Evolutionary conservation across 2,113 vertebrate species (phyloP), one percentile per base, ranked within the genome.

Genomic region (Grantiella picta): DNA sequence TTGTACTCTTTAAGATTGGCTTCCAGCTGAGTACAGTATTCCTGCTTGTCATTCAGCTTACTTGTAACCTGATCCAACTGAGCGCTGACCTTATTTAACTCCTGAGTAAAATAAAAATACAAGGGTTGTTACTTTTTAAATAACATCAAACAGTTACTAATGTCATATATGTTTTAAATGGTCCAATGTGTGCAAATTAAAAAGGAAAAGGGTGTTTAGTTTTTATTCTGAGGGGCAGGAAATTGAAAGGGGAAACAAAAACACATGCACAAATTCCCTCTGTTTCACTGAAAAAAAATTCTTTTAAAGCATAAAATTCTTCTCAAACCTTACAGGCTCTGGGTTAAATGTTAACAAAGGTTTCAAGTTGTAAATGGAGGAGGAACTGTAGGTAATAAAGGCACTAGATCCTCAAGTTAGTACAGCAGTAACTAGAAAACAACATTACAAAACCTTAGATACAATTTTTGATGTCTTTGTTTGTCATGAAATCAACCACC

Each of bases 1-100:
- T 98, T 99, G 97, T 97, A 96, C 63, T 99, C 99, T 94, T 99
- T 99, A 66, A 99, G 97, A 86, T 6, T 97, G 93, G 94, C 85
- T 96, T 99, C 99, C 82, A 99, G 94, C 96, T 99, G 99, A 82
- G 83, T 94, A 93, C 98, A 98, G 76, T 98, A 98, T 57, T 99
- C 99, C 76, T 99, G 98, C 78, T 98, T 99, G 82, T 99, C 98
- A 89, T 98, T 98, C 66, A 99, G 97, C 92, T 98, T 98, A 59
- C 96, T 90, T 69, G 93, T 92, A 81, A 98, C 95, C 94, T 99
- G 99, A 81, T 99, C 99, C 93, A 99, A 68, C 90, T 98, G 98
- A 92, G 97, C 69, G 17, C 97, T 98, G 90, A 98, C 97, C 96
- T 99, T 99, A 98, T 96, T 98, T 97, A 99, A 96, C 94, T 99